These are phyloP conservation scores for Catharus ustulatus DNA, from an alignment of 2,797 vertebrate species.

Conservation along the genomic window DNA sequence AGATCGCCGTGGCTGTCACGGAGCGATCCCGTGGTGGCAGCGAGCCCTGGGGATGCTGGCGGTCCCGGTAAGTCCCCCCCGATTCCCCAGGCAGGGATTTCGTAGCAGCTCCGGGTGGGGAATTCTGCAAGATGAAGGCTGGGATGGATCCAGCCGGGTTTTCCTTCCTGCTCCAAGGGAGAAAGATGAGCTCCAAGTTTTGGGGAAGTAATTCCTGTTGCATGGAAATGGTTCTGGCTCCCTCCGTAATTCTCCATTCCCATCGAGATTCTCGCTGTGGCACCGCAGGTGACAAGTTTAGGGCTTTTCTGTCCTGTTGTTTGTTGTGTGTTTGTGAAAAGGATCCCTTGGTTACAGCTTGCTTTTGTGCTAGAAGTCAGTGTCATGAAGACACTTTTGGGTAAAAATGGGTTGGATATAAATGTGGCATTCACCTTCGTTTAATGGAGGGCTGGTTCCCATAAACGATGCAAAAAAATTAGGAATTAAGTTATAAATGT, in stretches of 20 bases:
- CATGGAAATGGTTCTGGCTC: not conserved
- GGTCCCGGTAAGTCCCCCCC: constrained; percentile 63
- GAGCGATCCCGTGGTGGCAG: constrained; percentile 10
- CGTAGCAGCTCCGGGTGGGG: not conserved
- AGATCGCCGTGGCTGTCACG: constrained; percentile 61
- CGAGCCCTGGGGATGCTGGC: constrained; percentile 23
- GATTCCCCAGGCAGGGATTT: constrained; percentile 1
- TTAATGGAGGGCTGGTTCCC: not conserved
- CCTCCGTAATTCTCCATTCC: not conserved
- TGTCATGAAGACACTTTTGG: not conserved
- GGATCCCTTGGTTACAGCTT: not conserved
- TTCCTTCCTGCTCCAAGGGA: constrained; percentile 14
- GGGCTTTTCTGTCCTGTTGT: not conserved
- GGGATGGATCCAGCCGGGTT: not conserved
- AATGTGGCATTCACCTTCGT: not conserved
- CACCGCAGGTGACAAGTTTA: not conserved
- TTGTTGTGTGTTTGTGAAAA: not conserved
- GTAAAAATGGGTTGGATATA: not conserved
- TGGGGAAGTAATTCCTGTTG: not conserved
- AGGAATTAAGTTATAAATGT: not conserved
- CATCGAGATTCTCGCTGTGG: not conserved
- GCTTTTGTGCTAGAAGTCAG: not conserved
- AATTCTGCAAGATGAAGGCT: not conserved
- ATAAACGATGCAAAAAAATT: not conserved
- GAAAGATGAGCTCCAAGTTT: not conserved